phyloP scores from a whole-genome alignment of 2,888 invertebrate genomes.

The Heteropelma amictum region DNA sequence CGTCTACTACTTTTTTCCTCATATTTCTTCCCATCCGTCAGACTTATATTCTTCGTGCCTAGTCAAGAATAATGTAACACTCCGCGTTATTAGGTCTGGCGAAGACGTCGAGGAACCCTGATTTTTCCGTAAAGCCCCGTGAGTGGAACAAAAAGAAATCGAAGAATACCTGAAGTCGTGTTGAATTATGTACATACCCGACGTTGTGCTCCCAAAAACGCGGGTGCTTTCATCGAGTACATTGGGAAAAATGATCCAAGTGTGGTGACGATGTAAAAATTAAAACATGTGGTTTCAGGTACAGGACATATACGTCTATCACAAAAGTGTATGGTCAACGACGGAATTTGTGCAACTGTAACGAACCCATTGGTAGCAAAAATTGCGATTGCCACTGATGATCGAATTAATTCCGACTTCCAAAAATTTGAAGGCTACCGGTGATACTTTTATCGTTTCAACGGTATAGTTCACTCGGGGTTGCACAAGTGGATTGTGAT shows the following conservation, averaged over 20 bases:
- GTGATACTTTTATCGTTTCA: not conserved
- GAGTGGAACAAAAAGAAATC: not conserved
- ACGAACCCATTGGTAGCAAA: too few species aligned
- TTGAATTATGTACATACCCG: not conserved
- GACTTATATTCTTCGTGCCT: constrained; percentile 29
- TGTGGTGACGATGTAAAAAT: too few species aligned
- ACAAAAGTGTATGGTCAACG: too few species aligned
- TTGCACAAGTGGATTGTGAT: constrained; percentile 8
- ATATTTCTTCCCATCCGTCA: constrained; percentile 23
- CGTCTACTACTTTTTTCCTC: constrained; percentile 1
- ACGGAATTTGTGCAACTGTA: too few species aligned
- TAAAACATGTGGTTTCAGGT: too few species aligned
- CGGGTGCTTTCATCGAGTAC: too few species aligned
- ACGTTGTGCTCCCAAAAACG: too few species aligned
- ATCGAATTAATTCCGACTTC: too few species aligned
- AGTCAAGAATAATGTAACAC: constrained; percentile 31
- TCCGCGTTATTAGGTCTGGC: constrained; percentile 22
- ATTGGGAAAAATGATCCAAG: too few species aligned
- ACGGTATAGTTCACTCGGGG: constrained; percentile 14
- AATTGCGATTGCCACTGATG: too few species aligned
- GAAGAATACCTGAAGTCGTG: not conserved
- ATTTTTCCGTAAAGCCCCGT: not conserved
- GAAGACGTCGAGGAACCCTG: not conserved
- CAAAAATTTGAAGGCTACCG: not conserved
- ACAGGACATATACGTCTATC: too few species aligned